Evolutionary conservation across 2,113 vertebrate species (phyloP).

Genomic region (Romanogobio albipinnatus): DNA sequence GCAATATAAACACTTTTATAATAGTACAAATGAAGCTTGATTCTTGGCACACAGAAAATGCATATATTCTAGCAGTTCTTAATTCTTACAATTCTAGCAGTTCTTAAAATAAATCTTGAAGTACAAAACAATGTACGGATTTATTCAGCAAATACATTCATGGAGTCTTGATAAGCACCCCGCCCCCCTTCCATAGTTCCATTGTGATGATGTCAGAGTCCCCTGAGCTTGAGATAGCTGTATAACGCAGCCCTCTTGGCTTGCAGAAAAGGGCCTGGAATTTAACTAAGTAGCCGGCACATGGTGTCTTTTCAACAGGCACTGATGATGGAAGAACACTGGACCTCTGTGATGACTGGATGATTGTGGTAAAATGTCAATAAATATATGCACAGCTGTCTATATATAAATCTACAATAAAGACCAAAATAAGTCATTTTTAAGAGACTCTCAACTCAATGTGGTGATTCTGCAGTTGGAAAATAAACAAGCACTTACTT

Average conservation of each 20-base stretch:
- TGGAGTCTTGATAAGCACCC: neutral
- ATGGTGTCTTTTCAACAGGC: conserved; percentile 11
- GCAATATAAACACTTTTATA: neutral
- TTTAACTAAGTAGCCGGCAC: conserved; percentile 11
- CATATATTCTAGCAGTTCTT: neutral
- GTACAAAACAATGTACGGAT: neutral
- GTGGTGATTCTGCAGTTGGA: neutral
- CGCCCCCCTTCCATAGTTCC: conserved; percentile 12
- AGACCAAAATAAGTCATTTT: neutral
- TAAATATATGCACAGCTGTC: neutral
- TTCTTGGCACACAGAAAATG: neutral
- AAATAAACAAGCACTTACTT: neutral
- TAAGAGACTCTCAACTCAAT: neutral
- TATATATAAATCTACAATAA: neutral
- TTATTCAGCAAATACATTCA: neutral
- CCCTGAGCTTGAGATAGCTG: neutral
- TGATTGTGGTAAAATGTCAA: neutral
- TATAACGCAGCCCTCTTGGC: neutral
- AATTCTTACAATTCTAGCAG: no score
- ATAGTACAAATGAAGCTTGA: neutral
- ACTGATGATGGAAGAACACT: conserved; percentile 27
- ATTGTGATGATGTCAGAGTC: conserved; percentile 6
- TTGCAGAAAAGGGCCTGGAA: neutral
- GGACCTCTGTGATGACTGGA: neutral
- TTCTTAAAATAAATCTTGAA: neutral